Evolutionary conservation across 2,888 invertebrate species (phyloP), one percentile per base, ranked within the genome.

Genomic region (Phortica magna): DNA sequence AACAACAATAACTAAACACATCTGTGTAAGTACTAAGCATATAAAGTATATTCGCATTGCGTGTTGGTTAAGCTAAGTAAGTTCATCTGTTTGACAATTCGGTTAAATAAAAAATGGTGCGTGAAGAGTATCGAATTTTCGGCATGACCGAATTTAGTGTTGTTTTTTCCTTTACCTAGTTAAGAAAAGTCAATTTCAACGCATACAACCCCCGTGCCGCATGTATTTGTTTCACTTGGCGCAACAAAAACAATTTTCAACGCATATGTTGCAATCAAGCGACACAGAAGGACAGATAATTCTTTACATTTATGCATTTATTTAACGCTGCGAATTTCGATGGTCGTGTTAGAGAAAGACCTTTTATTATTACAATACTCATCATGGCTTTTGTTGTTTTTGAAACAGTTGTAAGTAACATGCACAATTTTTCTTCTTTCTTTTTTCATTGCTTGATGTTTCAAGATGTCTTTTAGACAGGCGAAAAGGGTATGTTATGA

Each of bases 1-100:
- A 81, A 86, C 86, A 88, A 86, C 86, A 86, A 81, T n/a, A 10
- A 65, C 31, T 31, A 31, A 31, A 31, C 31, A 31, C 31, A 31
- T 31, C 0, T 31, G 31, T 31, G 31, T 31, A 31, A 31, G 31
- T 31, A 31, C 31, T 31, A 31, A 31, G 31, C 31, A 31, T 31
- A 31, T 31, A 31, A 31, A 31, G 31, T 31, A 31, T 31, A 31
- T 31, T 31, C 31, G 31, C 31, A 31, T 31, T 31, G 31, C 31
- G 5, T 31, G 31, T 31, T 31, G 31, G 31, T 1, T 31, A 31
- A 31, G 1, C 31, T 31, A 31, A 31, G 31, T 31, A 31, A 31
- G 31, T 1, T 31, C 31, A 31, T 31, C 2, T 31, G 31, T 1
- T 31, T 31, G 31, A 31, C 31, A 31, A 31, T 31, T 31, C 3